Conservation (phyloP, 2,888 invertebrate species). For the Dromius quadrimaculatus region DNA sequence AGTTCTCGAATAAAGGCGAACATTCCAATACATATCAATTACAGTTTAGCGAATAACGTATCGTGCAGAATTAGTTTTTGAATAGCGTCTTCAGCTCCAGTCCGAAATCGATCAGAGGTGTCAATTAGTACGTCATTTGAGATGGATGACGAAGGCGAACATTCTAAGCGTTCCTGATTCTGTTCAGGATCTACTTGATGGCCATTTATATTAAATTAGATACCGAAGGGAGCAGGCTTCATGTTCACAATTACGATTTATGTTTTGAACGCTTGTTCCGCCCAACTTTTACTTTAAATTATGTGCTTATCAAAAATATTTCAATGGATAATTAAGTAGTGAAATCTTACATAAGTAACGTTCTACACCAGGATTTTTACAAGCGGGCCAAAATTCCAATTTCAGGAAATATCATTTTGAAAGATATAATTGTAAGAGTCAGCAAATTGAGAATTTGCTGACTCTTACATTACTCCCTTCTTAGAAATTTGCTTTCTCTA, state of each 20-base stretch:
- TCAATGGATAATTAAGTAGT: too few relatives aligned
- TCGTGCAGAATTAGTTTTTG: constrained; percentile 29
- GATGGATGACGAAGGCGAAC: constrained; percentile 15
- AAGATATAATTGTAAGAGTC: neutral
- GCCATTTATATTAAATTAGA: constrained; percentile 42
- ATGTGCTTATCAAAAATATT: constrained; percentile 29
- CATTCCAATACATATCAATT: constrained; percentile 39
- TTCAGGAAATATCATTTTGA: neutral
- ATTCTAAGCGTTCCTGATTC: neutral
- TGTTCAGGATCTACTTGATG: constrained; percentile 21
- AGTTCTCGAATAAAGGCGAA: constrained; percentile 10
- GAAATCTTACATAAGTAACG: too few relatives aligned
- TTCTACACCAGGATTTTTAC: neutral
- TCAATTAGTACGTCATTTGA: constrained; percentile 31
- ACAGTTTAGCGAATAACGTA: constrained; percentile 36
- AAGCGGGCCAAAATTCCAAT: neutral
- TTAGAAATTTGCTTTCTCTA: too few relatives aligned
- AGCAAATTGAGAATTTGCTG: too few relatives aligned
- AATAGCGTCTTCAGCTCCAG: neutral
- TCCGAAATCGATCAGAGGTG: constrained; percentile 31
- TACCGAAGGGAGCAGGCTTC: constrained; percentile 25
- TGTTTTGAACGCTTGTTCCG: constrained; percentile 22
- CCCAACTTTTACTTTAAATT: constrained; percentile 9
- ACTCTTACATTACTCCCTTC: too few relatives aligned
- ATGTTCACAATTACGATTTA: constrained; percentile 38